Base-by-base conservation (phyloP, 2,888 invertebrate species). In the Plagodis dolabraria region DNA sequence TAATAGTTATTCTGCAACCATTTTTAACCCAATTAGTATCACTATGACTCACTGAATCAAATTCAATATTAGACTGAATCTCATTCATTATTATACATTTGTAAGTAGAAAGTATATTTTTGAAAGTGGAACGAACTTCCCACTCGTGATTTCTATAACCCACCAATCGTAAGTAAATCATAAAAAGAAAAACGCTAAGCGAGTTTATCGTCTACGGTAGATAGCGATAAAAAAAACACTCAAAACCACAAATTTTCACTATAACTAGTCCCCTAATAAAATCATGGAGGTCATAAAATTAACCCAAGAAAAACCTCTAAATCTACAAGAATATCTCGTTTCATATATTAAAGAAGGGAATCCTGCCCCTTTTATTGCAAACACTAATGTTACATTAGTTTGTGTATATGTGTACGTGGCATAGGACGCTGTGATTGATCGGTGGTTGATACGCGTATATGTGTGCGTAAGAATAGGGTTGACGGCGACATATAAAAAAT, bases 381-480 rank as follows among this genome's bases (percentile, higher is more conserved):
- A 35, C 63, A 60, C 68, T 68, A 65, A 67, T 67, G 64, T 63
- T 65, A 63, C 60, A 59, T 66, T 68, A 62, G 52, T 22, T 33
- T 53, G 36, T 53, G 38, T 55, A 22, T 54, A 51, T 63, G 67
- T 68, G 68, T 67, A 70, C 60, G 70, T 64, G 70, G 47, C 53
- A 67, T 51, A 53, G 59, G 60, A 52, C 65, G 60, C 69, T 63
- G 72, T 79, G 80, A 82, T 80, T 79, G 82, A 77, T 82, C 72
- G 71, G 65, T 55, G 68, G 65, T 63, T 64, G 68, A 62, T 65
- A 57, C 57, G 62, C 47, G n/a, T n/a, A 60, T 47, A 33, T 70
- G 73, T 76, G 76, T 76, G 72, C 56, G 76, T 75, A 63, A 65
- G 5, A 56, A 50, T 63, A 82, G 79, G 82, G 82, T 73, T 80